A percentile compares a stretch with the other conserved stretches of the same genome.
Conservation (phyloP, 1,140 invertebrate genomes). For the Venturia canescens region DNA sequence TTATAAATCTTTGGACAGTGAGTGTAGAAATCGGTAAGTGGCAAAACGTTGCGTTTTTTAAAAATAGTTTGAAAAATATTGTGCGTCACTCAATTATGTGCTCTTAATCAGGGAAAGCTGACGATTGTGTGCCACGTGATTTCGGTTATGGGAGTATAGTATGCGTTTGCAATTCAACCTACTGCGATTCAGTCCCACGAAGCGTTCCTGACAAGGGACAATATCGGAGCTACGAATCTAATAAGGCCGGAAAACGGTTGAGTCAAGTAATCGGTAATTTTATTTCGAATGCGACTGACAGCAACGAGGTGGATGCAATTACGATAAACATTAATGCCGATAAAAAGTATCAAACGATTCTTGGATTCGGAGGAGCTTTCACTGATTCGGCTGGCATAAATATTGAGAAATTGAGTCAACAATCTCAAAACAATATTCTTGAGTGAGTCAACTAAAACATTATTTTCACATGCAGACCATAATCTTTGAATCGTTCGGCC, state of each 20-base stretch:
- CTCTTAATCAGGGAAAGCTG: conserved; percentile 34
- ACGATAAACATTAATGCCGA: conserved; percentile 50
- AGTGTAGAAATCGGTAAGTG: too few relatives aligned
- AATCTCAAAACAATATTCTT: conserved; percentile 80
- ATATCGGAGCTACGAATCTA: conserved; percentile 80
- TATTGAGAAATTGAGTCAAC: conserved; percentile 79
- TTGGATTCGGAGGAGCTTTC: conserved; percentile 92
- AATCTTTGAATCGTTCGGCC: too few relatives aligned
- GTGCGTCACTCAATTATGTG: too few relatives aligned
- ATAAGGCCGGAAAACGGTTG: conserved; percentile 78
- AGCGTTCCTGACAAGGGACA: conserved; percentile 68
- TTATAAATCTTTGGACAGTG: too few relatives aligned
- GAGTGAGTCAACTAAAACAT: conserved; percentile 69
- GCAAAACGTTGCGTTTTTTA: too few relatives aligned
- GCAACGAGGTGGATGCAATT: neutral
- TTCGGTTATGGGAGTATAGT: conserved; percentile 80
- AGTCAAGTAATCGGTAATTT: conserved; percentile 64
- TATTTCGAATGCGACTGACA: conserved; percentile 9
- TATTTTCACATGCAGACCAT: neutral
- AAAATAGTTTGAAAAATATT: too few relatives aligned
- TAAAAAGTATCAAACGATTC: conserved; percentile 78
- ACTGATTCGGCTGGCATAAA: conserved; percentile 92
- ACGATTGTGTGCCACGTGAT: conserved; percentile 71
- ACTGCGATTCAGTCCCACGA: conserved; percentile 85
- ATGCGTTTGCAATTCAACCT: conserved; percentile 90